Percentiles rank a stretch among this genome's conserved stretches.
phyloP scores from a whole-genome alignment of 2,888 invertebrate genomes.

The Acleris cristana region DNA sequence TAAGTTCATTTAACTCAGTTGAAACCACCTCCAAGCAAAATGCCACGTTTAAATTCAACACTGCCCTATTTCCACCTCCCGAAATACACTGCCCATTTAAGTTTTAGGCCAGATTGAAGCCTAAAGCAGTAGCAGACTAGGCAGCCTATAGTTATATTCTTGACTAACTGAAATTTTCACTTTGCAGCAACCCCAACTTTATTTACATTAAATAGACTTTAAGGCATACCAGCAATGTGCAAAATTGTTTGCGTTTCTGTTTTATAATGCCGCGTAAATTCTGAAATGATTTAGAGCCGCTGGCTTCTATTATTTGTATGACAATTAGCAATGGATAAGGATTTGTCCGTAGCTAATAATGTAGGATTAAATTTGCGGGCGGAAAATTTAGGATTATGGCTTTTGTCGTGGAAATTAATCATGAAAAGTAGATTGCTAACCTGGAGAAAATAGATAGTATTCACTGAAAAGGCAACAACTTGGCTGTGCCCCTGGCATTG shows the following conservation, averaged over 20 bases:
- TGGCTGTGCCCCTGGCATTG: no score
- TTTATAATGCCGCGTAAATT: slow-evolving; percentile 14
- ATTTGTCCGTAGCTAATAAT: not conserved
- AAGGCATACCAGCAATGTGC: not conserved
- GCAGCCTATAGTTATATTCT: slow-evolving; percentile 26
- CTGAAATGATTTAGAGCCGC: slow-evolving; percentile 15
- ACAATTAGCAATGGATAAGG: slow-evolving; percentile 18
- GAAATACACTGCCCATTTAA: slow-evolving; percentile 10
- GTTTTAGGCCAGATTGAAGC: slow-evolving; percentile 12
- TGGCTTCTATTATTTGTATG: slow-evolving; percentile 15
- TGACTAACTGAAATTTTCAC: slow-evolving; percentile 23
- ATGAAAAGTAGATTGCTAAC: no score
- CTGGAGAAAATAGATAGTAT: no score
- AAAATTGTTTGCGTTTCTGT: not conserved
- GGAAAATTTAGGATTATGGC: not conserved
- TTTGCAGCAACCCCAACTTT: not conserved
- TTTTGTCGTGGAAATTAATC: not conserved
- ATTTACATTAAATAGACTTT: not conserved
- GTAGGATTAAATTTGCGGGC: not conserved
- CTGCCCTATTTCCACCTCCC: not conserved
- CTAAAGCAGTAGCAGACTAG: slow-evolving; percentile 11
- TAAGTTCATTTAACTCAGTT: not conserved
- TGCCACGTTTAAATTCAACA: slow-evolving; percentile 10
- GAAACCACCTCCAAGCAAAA: not conserved
- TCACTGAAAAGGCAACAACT: no score